These are phyloP conservation scores for Solea solea DNA, from an alignment of 2,113 vertebrate genomes.

Conservation along the genomic window DNA sequence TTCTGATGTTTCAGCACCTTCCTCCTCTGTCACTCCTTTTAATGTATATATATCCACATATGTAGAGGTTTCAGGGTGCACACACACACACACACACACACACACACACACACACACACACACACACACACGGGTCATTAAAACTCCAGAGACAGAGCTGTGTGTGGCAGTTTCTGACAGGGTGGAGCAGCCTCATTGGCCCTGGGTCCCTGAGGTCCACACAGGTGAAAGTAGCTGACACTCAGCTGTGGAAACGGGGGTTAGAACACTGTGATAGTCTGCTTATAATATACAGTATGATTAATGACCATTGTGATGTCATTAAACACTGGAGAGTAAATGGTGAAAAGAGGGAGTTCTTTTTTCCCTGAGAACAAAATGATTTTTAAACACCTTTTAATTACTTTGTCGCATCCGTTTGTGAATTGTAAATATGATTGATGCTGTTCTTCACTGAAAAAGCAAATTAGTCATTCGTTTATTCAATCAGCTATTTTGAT, in stretches of 20 bases:
- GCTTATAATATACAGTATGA: neutral
- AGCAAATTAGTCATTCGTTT: no score
- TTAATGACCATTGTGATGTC: neutral
- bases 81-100: conserved; percentile 8
- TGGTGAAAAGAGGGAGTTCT: no score
- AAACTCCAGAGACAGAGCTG: conserved; percentile 15
- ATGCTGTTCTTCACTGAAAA: no score
- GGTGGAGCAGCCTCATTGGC: conserved; percentile 15
- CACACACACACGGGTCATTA: conserved; percentile 1
- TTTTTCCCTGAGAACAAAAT: no score
- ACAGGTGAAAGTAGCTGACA: conserved; percentile 22
- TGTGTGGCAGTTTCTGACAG: conserved; percentile 10
- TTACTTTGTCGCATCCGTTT: no score
- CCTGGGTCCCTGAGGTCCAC: neutral
- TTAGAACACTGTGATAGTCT: neutral
- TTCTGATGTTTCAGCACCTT: conserved; percentile 17
- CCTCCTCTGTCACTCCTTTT: conserved; percentile 27
- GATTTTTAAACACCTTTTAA: no score
- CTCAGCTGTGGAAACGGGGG: neutral
- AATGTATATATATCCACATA: conserved; percentile 13
- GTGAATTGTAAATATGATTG: no score
- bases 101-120: neutral
- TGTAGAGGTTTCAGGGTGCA: neutral
- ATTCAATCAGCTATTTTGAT: no score
- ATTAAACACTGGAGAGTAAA: neutral